Evolutionary conservation across 2,797 vertebrate species (phyloP).

Genomic region (Aphelocoma californica): DNA sequence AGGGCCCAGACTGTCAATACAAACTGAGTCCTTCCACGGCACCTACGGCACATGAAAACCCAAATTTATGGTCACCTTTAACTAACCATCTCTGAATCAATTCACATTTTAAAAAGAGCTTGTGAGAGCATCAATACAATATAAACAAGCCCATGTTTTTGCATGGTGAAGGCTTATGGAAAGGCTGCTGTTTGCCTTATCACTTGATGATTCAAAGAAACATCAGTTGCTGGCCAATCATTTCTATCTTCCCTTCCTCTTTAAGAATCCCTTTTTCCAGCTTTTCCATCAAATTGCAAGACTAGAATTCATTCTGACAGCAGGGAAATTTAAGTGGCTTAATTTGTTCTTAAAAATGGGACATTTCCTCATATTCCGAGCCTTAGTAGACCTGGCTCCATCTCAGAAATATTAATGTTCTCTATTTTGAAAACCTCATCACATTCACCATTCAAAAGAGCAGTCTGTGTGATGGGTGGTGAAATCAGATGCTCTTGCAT

Average conservation of each 20-base stretch:
- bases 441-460: background rate
- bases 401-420: background rate
- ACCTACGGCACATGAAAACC: background rate
- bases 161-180: background rate
- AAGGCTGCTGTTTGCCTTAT: background rate
- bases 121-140: background rate
- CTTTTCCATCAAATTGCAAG: background rate
- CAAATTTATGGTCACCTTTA: background rate
- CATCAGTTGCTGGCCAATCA: background rate
- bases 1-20: background rate
- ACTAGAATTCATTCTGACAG: background rate
- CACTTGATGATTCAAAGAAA: background rate
- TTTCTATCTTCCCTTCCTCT: background rate
- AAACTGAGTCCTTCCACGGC: background rate
- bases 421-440: background rate
- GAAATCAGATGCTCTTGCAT: background rate
- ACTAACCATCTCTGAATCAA: background rate
- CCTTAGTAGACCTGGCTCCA: background rate
- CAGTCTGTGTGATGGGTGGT: background rate
- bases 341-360: constrained; percentile 16
- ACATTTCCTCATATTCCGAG: background rate
- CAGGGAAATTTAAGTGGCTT: background rate
- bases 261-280: background rate
- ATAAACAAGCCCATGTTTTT: background rate
- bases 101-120: background rate